Percentiles rank a stretch among this genome's conserved stretches.
Conservation (phyloP, 2,797 vertebrate species). For the Trachops cirrhosus region DNA sequence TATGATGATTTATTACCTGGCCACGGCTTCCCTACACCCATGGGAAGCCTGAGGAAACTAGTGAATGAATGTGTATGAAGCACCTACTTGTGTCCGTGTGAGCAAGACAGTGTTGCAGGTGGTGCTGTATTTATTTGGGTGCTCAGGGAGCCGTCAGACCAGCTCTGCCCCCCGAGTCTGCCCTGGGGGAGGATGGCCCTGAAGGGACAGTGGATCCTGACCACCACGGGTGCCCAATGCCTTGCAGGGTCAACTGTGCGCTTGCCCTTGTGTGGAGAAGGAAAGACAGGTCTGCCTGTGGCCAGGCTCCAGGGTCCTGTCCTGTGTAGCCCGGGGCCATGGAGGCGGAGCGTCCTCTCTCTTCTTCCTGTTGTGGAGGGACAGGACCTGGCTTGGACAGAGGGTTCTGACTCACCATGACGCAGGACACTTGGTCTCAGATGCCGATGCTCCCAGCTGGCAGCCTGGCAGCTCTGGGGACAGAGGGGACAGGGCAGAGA, state of each 20-base stretch:
- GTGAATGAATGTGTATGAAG: background rate
- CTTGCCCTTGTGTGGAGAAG: background rate
- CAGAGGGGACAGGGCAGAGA: background rate
- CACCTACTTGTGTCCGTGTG: background rate
- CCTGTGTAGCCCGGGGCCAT: background rate
- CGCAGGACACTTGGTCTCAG: background rate
- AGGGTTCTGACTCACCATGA: constrained; percentile 60
- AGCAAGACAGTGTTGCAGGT: background rate
- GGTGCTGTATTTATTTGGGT: too few relatives aligned
- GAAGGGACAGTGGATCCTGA: background rate
- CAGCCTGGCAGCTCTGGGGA: background rate
- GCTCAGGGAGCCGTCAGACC: background rate
- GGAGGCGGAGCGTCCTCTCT: background rate
- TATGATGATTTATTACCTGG: accelerated
- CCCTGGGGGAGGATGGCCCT: background rate
- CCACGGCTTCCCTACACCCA: too few relatives aligned
- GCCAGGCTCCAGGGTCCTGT: background rate
- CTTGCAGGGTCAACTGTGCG: background rate
- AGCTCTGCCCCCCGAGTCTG: background rate
- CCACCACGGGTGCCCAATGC: background rate
- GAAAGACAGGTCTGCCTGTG: background rate
- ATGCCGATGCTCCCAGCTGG: constrained; percentile 20
- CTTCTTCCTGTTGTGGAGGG: background rate
- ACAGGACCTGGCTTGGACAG: background rate
- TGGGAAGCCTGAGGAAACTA: background rate